phyloP scores from a whole-genome alignment of 2,797 vertebrate genomes.

The Paedocypris micromegethes region DNA sequence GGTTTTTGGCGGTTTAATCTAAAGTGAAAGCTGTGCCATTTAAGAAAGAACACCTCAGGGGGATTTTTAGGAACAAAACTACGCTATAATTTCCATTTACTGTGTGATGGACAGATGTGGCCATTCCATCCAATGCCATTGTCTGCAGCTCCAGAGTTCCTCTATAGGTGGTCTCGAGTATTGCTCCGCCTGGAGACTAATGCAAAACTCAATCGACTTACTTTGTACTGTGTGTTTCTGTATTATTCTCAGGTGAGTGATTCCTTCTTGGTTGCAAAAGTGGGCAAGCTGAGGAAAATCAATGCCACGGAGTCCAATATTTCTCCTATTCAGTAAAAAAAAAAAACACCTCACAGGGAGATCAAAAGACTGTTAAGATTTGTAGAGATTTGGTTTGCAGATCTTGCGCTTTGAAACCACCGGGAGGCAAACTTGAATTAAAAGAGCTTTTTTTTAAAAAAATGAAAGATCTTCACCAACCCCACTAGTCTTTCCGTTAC shows the following conservation, averaged over 20 bases:
- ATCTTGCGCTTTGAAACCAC: conserved; percentile 41
- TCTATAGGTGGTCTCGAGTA: conserved; percentile 20
- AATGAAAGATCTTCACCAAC: too few species aligned
- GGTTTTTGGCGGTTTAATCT: conserved; percentile 14
- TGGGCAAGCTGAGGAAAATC: conserved; percentile 13
- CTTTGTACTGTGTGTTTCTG: not conserved
- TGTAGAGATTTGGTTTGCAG: conserved; percentile 3
- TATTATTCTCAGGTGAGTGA: conserved; percentile 23
- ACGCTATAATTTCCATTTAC: conserved; percentile 20
- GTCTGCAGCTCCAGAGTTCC: conserved; percentile 10
- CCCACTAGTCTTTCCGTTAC: too few species aligned
- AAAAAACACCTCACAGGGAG: conserved; percentile 3
- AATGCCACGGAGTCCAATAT: conserved; percentile 13
- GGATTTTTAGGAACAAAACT: conserved; percentile 21
- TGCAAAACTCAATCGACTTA: conserved; percentile 21
- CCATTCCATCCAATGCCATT: conserved; percentile 4
- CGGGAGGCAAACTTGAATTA: conserved; percentile 49
- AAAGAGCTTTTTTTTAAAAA: not conserved
- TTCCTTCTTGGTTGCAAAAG: conserved; percentile 3
- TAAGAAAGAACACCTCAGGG: conserved; percentile 9
- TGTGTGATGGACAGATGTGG: conserved; percentile 35
- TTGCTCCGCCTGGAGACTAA: conserved; percentile 11
- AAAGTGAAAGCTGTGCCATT: conserved; percentile 5
- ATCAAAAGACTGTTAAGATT: conserved; percentile 7
- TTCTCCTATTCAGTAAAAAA: conserved; percentile 12